phyloP scores from a whole-genome alignment of 2,888 invertebrate genomes.

The Aplocera efformata region DNA sequence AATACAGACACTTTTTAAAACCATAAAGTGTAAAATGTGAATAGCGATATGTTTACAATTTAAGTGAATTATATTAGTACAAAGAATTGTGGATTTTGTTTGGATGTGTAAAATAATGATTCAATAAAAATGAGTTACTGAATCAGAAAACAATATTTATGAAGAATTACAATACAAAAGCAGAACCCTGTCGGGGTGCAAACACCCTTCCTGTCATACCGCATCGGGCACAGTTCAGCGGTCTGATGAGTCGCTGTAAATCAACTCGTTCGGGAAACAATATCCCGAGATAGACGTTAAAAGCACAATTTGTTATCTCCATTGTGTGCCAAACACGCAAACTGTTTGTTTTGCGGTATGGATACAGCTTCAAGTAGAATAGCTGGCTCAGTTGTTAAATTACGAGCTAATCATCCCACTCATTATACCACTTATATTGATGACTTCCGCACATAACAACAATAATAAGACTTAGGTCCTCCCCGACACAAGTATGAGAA shows the following conservation, averaged over 20 bases:
- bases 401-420: background rate
- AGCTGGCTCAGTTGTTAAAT: slow-evolving; percentile 1
- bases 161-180: too few species aligned
- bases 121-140: background rate
- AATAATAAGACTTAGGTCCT: too few species aligned
- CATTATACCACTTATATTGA: too few species aligned
- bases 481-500: too few species aligned
- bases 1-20: too few species aligned
- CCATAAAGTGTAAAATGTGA: too few species aligned
- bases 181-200: background rate
- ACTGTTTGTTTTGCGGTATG: slow-evolving; percentile 25
- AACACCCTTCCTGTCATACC: slow-evolving; percentile 24
- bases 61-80: too few species aligned
- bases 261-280: slow-evolving; percentile 30
- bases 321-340: slow-evolving; percentile 28
- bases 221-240: slow-evolving; percentile 25
- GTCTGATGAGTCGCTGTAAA: slow-evolving; percentile 31
- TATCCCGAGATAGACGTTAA: slow-evolving; percentile 32
- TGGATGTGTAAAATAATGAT: too few species aligned
- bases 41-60: too few species aligned
- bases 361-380: background rate
- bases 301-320: slow-evolving; percentile 35
- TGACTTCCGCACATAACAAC: too few species aligned
- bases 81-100: too few species aligned
- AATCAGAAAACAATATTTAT: background rate